phyloP scores from a whole-genome alignment of 1,140 invertebrate species.

The Ostrea denselamellosa region DNA sequence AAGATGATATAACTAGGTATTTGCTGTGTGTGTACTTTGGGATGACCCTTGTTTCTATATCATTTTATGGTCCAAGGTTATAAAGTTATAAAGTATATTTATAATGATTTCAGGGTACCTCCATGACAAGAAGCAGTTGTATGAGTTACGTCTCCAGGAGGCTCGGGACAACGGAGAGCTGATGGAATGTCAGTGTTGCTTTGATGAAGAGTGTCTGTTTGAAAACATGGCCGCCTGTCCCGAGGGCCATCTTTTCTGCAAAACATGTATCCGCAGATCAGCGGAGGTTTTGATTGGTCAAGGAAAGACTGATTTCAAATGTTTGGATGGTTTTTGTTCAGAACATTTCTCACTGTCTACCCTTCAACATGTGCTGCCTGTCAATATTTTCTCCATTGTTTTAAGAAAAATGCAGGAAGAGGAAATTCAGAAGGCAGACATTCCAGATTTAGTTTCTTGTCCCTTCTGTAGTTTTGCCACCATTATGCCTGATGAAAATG shows the following conservation, averaged over 20 bases:
- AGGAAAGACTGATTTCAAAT: conserved; percentile 80
- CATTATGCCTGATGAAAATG: conserved; percentile 81
- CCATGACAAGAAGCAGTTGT: neutral
- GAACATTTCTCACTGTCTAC: conserved; percentile 65
- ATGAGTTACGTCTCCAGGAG: conserved; percentile 62
- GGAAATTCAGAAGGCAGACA: conserved; percentile 82
- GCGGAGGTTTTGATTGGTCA: conserved; percentile 81
- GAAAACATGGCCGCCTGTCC: conserved; percentile 82
- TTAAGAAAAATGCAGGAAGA: conserved; percentile 81
- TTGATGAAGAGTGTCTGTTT: conserved; percentile 82
- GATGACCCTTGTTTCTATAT: no score
- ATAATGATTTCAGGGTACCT: neutral
- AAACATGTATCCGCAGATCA: conserved; percentile 80
- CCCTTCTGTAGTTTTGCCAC: conserved; percentile 84
- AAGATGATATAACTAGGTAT: no score
- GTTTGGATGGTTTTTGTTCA: conserved; percentile 77
- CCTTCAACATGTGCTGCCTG: conserved; percentile 78
- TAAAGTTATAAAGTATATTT: neutral
- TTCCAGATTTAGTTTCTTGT: conserved; percentile 83
- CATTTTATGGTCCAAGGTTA: no score
- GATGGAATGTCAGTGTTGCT: conserved; percentile 83
- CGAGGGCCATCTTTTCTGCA: conserved; percentile 83
- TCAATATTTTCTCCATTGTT: conserved; percentile 81
- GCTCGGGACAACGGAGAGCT: conserved; percentile 75
- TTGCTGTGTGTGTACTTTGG: no score